Percentiles rank a stretch among this genome's conserved stretches.
Conservation (phyloP, 2,113 vertebrate genomes). For the Hypanus sabinus region DNA sequence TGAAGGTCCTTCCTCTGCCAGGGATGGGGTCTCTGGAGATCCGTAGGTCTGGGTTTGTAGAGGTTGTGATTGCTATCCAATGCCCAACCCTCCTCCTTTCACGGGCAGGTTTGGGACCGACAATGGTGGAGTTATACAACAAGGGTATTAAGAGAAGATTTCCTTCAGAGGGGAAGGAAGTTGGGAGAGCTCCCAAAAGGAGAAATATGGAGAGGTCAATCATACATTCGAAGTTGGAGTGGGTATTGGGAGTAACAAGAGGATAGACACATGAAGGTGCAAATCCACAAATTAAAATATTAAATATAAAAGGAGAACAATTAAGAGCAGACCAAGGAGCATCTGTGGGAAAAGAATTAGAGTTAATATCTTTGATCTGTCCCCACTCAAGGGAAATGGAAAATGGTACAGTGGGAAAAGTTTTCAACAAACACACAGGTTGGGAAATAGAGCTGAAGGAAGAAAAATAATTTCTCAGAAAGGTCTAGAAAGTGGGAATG, state of each 20-base stretch:
- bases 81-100: too few relatives aligned
- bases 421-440: background rate
- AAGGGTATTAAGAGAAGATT: background rate
- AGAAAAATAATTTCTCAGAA: too few relatives aligned
- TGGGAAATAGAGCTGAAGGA: too few relatives aligned
- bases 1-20: too few relatives aligned
- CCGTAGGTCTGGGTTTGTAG: too few relatives aligned
- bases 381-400: background rate
- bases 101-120: too few relatives aligned
- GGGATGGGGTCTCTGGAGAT: too few relatives aligned
- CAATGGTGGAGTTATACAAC: background rate
- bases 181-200: background rate
- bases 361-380: background rate
- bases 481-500: too few relatives aligned
- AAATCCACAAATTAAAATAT: background rate
- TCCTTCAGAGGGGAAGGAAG: background rate
- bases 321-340: background rate
- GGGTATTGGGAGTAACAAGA: background rate
- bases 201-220: background rate
- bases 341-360: background rate
- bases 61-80: too few relatives aligned
- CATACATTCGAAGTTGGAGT: background rate
- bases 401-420: background rate
- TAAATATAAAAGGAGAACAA: background rate
- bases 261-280: background rate